These are phyloP conservation scores for Rhinogobius similis DNA, from an alignment of 2,113 vertebrate species.

Conservation along the genomic window DNA sequence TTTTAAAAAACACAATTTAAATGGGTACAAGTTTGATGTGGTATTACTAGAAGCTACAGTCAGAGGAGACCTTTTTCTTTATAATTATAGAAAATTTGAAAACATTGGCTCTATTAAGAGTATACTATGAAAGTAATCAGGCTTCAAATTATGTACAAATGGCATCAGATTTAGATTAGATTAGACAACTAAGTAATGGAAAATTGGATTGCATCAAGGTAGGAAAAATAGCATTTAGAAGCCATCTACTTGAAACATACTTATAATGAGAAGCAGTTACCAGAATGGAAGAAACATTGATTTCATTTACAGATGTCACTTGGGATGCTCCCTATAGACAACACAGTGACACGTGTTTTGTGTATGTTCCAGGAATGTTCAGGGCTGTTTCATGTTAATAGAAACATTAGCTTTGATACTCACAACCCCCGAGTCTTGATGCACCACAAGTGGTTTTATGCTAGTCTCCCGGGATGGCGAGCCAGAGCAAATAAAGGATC, in stretches of 20 bases:
- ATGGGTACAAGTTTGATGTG: constrained; percentile 67
- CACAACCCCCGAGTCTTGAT: constrained; percentile 41
- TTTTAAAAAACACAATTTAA: constrained; percentile 36
- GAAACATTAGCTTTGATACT: constrained; percentile 31
- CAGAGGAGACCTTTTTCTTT: constrained; percentile 45
- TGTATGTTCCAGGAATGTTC: constrained; percentile 14
- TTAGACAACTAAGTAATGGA: constrained; percentile 7
- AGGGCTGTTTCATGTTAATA: constrained; percentile 37
- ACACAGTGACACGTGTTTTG: constrained; percentile 14
- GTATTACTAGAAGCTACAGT: constrained; percentile 25
- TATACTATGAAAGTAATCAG: constrained; percentile 26
- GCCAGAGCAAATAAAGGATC: constrained; percentile 29
- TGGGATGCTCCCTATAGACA: constrained; percentile 9
- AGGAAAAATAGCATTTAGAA: constrained; percentile 5
- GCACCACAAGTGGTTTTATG: constrained; percentile 24
- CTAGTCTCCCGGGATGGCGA: constrained; percentile 37
- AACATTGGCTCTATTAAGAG: constrained; percentile 28
- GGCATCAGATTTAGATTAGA: constrained; percentile 28
- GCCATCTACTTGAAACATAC: background rate
- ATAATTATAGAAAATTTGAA: constrained; percentile 36
- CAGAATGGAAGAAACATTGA: constrained; percentile 11
- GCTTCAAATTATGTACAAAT: constrained; percentile 26
- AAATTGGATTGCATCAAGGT: constrained; percentile 2
- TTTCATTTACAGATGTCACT: constrained; percentile 22
- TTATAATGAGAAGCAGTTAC: constrained; percentile 12